Base-by-base conservation (phyloP, 1,140 invertebrate genomes). In the Anthonomus grandis region DNA sequence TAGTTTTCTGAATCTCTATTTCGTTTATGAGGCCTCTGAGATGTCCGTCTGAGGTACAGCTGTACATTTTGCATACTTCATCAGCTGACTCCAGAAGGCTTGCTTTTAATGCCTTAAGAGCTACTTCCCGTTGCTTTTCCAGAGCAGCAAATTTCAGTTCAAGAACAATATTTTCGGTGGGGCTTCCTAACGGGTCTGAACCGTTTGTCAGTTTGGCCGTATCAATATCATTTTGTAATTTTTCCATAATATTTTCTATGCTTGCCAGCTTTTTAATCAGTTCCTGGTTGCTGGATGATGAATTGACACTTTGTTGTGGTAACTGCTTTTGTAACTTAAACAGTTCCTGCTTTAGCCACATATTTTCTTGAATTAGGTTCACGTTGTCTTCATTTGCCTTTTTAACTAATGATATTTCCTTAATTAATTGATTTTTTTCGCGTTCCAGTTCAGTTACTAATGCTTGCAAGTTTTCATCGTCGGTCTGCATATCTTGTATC, bases 1-100 rank as follows among this genome's bases (percentile, higher is more conserved):
- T 41, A 4, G 57, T 38, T 31, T 59, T 59, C 4, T 53, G 57
- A 25, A 59, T 39, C 3, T 59, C 44, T 17, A 59, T n/a, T 25
- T 53, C 57, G 34, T 59, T 47, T 4, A 53, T 3, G 15, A 59
- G 15, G 1, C 44, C 23, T 47, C 39, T 52, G 4, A 59, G 41
- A 12, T 53, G 57, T 19, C 19, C 21, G 24, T 59, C 41, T 38
- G 49, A 53, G 9, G 57, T 52, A n/a, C 39, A 24, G 13, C 41
- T 47, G 17, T 59, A 22, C 1, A 59, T 19, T n/a, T 17, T 38
- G 17, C 57, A 46, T 12, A 59, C 22, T 34, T 59, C 48, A 13
- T 53, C 22, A 8, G 49, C 49, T 6, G 49, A 37, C 8, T 25
- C 13, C 15, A 59, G n/a, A 4, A 59, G 22, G 36, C 18, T 45